phyloP scores from a whole-genome alignment of 1,140 invertebrate genomes.

The Rhagoletis pomonella region DNA sequence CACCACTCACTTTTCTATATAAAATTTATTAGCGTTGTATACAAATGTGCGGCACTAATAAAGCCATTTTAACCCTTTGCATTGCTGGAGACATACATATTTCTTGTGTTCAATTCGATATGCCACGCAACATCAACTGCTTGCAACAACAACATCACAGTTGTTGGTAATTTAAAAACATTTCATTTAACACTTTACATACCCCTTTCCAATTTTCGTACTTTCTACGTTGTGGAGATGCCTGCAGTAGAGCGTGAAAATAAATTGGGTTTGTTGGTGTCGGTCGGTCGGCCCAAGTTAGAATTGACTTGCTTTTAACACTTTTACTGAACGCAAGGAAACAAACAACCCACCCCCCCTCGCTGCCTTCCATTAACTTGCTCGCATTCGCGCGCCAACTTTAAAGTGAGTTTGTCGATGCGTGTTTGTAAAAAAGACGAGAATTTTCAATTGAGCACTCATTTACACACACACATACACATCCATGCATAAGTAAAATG shows the following conservation, averaged over 20 bases:
- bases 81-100: slow-evolving; percentile 28
- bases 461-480: not conserved
- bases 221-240: slow-evolving; percentile 1
- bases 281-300: slow-evolving; percentile 21
- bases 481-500: not conserved
- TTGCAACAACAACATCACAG: not conserved
- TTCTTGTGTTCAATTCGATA: slow-evolving; percentile 28
- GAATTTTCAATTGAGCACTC: slow-evolving; percentile 12
- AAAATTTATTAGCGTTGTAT: slow-evolving; percentile 39
- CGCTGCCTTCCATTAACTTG: not conserved
- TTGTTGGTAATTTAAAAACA: slow-evolving; percentile 52
- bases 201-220: not conserved
- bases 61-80: slow-evolving; percentile 46
- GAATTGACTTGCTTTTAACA: slow-evolving; percentile 52
- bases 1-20: slow-evolving; percentile 4
- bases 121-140: slow-evolving; percentile 27
- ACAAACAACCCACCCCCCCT: not conserved
- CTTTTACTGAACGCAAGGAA: not conserved
- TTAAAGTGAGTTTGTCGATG: not conserved
- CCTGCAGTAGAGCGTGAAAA: slow-evolving; percentile 2
- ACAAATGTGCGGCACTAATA: slow-evolving; percentile 51
- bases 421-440: not conserved
- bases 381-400: not conserved
- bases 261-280: slow-evolving; percentile 36
- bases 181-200: slow-evolving; percentile 49